These are phyloP conservation scores for Lycocorax pyrrhopterus DNA, from an alignment of 2,113 vertebrate genomes.

Conservation along the genomic window DNA sequence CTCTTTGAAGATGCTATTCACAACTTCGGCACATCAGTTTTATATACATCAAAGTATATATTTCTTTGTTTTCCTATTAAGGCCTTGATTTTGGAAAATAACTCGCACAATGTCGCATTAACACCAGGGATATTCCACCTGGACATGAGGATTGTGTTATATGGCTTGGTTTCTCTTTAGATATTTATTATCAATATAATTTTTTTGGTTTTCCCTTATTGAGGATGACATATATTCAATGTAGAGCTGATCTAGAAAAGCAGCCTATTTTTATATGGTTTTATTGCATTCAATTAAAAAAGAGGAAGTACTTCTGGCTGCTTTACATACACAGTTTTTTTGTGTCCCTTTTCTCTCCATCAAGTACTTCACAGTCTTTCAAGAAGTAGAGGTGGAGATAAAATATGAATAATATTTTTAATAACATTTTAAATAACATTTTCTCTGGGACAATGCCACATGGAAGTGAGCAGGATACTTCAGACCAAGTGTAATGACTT, in stretches of 20 bases:
- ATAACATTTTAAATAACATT: not conserved
- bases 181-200: not conserved
- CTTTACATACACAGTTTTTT: not conserved
- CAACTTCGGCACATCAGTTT: not conserved
- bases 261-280: not conserved
- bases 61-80: not conserved
- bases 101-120: not conserved
- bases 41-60: not conserved
- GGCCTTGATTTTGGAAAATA: not conserved
- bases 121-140: not conserved
- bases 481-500: not conserved
- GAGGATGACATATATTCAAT: not conserved
- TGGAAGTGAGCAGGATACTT: not conserved
- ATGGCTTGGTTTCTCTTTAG: not conserved
- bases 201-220: not conserved
- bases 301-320: not conserved
- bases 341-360: not conserved
- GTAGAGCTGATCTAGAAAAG: not conserved
- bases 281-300: not conserved
- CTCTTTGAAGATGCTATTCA: not conserved
- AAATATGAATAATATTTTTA: not conserved
- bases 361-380: not conserved
- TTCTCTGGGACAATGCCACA: not conserved
- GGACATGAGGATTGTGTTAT: not conserved
- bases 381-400: not conserved